Evolutionary conservation across 2,888 invertebrate genomes (phyloP), one percentile per base, ranked within the genome.

Genomic region (Amphipoea oculea): DNA sequence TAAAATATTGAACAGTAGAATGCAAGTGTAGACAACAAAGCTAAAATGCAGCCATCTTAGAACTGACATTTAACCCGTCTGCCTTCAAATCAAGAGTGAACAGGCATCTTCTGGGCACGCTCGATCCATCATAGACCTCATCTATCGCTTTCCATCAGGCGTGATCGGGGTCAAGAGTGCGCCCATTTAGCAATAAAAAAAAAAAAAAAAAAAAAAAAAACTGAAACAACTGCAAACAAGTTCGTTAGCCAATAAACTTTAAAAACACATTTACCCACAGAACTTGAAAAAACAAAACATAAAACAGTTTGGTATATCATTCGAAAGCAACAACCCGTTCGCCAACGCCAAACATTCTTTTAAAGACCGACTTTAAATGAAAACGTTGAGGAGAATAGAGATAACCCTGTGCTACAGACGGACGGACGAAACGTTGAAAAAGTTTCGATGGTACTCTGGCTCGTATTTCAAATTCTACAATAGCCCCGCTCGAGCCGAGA

Each of bases 381-480:
- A 89, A 89, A 81, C 79, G 79, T 83, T 78, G 79, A 81, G 73
- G 67, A 76, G 83, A 81, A 84, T 76, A 85, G 85, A 76, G 84
- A 76, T 82, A 86, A 81, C 88, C 87, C 88, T 88, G 68, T 62
- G 83, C 86, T 85, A 65, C 82, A 87, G 85, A 87, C 87, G 85
- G 81, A 79, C 82, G 84, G 85, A 90, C 91, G 91, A 88, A 90
- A 88, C 84, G 91, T 84, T 91, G 90, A 91, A 92, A 91, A 92
- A 92, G 91, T 92, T 92, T 91, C 92, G 88, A 92, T 92, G 84
- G 91, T 88, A 84, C 92, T 90, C 88, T 77, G 80, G 81, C 85
- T 88, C 88, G 89, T 91, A 91, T 92, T 92, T 92, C 90, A 91
- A 92, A 92, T 89, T 90, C 84, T 88, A 89, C 89, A 89, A 90